A percentile compares a stretch with the other conserved stretches of the same genome.
phyloP scores from a whole-genome alignment of 1,140 invertebrate species.

The Akabosia matsudoensis region DNA sequence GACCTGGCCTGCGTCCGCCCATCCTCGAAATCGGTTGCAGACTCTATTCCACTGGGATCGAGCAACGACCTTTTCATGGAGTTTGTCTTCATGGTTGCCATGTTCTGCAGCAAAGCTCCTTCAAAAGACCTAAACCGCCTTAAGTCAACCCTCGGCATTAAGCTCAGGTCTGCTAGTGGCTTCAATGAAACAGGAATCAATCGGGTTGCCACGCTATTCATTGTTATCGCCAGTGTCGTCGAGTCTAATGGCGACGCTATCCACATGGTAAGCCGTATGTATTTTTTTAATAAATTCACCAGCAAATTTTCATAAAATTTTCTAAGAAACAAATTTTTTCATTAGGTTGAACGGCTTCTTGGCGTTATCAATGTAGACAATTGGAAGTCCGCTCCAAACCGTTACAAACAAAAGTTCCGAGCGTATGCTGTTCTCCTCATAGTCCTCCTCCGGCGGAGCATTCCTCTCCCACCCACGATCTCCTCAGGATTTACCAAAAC shows the following conservation, averaged over 20 bases:
- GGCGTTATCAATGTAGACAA: constrained; percentile 15
- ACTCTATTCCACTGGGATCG: neutral
- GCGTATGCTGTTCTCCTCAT: constrained; percentile 10
- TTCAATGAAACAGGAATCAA: constrained; percentile 22
- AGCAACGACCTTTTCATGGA: neutral
- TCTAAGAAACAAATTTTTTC: constrained; percentile 4
- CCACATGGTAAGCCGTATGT: neutral
- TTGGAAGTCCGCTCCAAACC: neutral
- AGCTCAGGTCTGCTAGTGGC: constrained; percentile 4
- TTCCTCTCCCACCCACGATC: neutral
- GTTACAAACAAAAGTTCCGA: constrained; percentile 16
- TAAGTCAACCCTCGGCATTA: constrained; percentile 27
- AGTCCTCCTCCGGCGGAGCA: neutral
- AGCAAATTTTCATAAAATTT: neutral
- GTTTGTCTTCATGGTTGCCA: neutral
- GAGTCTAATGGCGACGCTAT: neutral
- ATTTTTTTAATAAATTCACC: constrained; percentile 2
- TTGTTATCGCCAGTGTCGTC: neutral
- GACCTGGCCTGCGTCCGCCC: no score
- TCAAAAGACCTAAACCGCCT: constrained; percentile 26
- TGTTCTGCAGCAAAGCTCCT: neutral
- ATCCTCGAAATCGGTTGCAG: no score
- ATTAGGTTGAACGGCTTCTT: constrained; percentile 23
- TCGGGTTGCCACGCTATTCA: constrained; percentile 24
- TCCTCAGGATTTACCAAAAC: constrained; percentile 2